Conservation (phyloP, 2,888 invertebrate genomes). For the Cremastinae sp. region DNA sequence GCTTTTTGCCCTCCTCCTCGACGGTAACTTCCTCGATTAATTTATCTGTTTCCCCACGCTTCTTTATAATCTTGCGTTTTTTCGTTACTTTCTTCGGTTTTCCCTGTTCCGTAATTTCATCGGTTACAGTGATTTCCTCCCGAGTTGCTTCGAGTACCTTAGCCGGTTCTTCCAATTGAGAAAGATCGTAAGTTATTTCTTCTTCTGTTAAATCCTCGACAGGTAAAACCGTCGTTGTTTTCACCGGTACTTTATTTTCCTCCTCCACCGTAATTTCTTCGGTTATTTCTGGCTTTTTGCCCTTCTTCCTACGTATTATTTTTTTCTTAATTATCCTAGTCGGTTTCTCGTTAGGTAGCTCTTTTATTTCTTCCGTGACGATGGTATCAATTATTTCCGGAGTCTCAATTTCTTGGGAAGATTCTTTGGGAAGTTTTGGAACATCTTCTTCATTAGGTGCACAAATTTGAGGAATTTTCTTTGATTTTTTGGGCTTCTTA, state of each 20-base stretch:
- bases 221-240: conserved; percentile 40
- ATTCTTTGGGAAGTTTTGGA: conserved; percentile 39
- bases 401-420: neutral
- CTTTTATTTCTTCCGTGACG: conserved; percentile 65
- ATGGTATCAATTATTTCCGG: conserved; percentile 63
- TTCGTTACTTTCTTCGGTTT: conserved; percentile 67
- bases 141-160: conserved; percentile 58
- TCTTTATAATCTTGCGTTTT: conserved; percentile 64
- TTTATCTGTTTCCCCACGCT: conserved; percentile 63
- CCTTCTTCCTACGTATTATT: conserved; percentile 50
- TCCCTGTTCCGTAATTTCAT: conserved; percentile 76
- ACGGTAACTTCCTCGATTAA: conserved; percentile 78
- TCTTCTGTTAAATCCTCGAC: conserved; percentile 47
- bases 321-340: conserved; percentile 59
- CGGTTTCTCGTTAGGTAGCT: conserved; percentile 63
- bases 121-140: conserved; percentile 77
- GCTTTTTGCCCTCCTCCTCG: conserved; percentile 71
- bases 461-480: conserved; percentile 69
- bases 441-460: conserved; percentile 64
- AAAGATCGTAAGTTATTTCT: conserved; percentile 31
- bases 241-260: conserved; percentile 59
- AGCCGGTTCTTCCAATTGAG: conserved; percentile 61
- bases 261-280: conserved; percentile 70
- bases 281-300: conserved; percentile 64
- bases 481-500: conserved; percentile 57